A percentile compares a stretch with the other conserved stretches of the same genome.
Conservation (phyloP, 2,113 vertebrate species). For the Dolichallabes microphthalmus region DNA sequence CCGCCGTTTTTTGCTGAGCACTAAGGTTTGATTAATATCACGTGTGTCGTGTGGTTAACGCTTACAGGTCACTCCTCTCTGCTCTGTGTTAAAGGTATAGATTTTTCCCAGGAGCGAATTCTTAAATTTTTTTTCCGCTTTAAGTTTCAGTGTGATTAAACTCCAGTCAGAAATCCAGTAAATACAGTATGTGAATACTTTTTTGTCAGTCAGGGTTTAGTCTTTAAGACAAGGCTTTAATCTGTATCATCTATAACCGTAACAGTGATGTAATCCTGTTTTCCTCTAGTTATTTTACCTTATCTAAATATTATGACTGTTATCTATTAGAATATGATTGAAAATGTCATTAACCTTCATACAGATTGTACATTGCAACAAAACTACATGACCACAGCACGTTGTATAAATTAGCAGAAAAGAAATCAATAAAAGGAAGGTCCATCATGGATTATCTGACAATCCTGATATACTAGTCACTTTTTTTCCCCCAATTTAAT, state of each 20-base stretch:
- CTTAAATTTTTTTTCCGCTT: too few relatives aligned
- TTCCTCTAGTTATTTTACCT: neutral
- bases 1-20: constrained; percentile 2
- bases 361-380: neutral
- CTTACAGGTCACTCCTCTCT: neutral
- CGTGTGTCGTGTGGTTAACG: neutral
- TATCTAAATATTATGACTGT: neutral
- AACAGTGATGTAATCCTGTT: neutral
- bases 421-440: too few relatives aligned
- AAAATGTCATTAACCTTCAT: neutral
- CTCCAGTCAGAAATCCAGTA: neutral
- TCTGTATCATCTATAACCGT: neutral
- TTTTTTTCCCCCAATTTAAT: neutral
- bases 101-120: neutral
- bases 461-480: too few relatives aligned
- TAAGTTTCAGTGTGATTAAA: neutral
- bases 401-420: neutral
- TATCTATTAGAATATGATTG: neutral
- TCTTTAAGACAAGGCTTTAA: neutral
- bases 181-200: neutral
- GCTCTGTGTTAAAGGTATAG: neutral
- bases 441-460: too few relatives aligned
- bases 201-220: neutral
- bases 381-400: neutral
- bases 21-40: neutral